Conservation (phyloP, 2,888 invertebrate genomes). For the Sarcophaga caerulescens region DNA sequence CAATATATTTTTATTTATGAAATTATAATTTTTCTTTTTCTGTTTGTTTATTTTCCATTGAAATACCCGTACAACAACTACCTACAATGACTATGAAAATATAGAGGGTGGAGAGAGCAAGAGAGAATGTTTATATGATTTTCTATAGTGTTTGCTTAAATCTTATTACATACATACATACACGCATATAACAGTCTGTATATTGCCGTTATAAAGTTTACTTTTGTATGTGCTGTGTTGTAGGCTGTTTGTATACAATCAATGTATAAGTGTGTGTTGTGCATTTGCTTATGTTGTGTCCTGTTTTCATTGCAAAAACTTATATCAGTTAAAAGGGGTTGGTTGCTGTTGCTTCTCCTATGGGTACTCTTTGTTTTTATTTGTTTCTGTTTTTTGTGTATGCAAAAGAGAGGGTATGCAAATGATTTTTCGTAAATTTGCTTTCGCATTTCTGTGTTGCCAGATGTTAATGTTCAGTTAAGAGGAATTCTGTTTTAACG, state of each 20-base stretch:
- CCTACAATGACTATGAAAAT: too few species aligned
- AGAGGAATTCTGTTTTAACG: too few species aligned
- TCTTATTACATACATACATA: too few species aligned
- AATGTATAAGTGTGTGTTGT: not conserved
- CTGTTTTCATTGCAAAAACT: conserved; percentile 28
- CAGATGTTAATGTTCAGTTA: not conserved
- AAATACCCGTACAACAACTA: too few species aligned
- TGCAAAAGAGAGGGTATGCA: too few species aligned
- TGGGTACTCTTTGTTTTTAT: conserved; percentile 28
- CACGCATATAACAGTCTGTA: not conserved
- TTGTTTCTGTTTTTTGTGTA: conserved; percentile 10
- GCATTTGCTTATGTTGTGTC: not conserved
- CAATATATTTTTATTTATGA: too few species aligned
- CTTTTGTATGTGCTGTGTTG: not conserved
- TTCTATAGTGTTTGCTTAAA: not conserved
- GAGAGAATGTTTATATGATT: not conserved
- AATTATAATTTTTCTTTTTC: too few species aligned
- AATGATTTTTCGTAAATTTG: not conserved
- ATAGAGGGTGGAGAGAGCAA: too few species aligned
- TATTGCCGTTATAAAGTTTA: not conserved
- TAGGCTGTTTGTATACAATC: too few species aligned
- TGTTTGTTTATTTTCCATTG: too few species aligned
- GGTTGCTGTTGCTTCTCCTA: conserved; percentile 10
- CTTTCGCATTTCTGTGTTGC: conserved; percentile 13
- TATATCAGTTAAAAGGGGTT: conserved; percentile 9